Percentiles rank a stretch among this genome's conserved stretches.
These are phyloP conservation scores for Lepus timidus DNA, from an alignment of 2,113 vertebrate species.

Conservation along the genomic window DNA sequence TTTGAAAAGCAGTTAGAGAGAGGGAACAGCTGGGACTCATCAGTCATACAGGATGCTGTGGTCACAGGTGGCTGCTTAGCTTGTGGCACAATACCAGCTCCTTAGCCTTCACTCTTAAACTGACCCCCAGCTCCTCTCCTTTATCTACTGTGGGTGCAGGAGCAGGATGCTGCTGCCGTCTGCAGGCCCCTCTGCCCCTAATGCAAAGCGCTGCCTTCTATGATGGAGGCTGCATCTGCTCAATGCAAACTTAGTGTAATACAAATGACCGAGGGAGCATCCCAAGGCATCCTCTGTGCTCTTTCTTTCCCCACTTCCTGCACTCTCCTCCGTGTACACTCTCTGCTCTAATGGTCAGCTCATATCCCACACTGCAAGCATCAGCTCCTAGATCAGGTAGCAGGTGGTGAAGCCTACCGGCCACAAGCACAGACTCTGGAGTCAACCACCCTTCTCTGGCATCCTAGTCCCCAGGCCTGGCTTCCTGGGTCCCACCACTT, in stretches of 20 bases:
- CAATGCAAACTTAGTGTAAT: background rate
- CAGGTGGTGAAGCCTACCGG: background rate
- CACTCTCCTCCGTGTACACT: background rate
- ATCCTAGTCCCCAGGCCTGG: background rate
- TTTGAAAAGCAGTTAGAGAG: too few species aligned
- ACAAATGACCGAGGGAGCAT: background rate
- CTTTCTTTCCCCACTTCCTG: background rate
- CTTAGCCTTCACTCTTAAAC: background rate
- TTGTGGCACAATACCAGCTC: too few species aligned
- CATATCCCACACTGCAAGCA: background rate
- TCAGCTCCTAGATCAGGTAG: background rate
- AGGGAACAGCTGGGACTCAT: too few species aligned
- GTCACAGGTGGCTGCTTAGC: too few species aligned
- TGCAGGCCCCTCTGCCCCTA: background rate
- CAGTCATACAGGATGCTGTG: too few species aligned
- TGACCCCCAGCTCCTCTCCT: background rate
- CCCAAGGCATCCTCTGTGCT: accelerated
- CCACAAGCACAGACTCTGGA: background rate
- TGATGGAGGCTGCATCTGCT: accelerated
- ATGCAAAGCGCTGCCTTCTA: background rate
- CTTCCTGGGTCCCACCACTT: background rate
- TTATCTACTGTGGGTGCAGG: background rate
- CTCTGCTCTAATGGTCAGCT: background rate
- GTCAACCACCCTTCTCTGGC: background rate
- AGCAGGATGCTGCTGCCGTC: background rate